A percentile compares a stretch with the other conserved stretches of the same genome.
Evolutionary conservation across 2,113 vertebrate genomes (phyloP).

Genomic region (Ceyx melanurus): DNA sequence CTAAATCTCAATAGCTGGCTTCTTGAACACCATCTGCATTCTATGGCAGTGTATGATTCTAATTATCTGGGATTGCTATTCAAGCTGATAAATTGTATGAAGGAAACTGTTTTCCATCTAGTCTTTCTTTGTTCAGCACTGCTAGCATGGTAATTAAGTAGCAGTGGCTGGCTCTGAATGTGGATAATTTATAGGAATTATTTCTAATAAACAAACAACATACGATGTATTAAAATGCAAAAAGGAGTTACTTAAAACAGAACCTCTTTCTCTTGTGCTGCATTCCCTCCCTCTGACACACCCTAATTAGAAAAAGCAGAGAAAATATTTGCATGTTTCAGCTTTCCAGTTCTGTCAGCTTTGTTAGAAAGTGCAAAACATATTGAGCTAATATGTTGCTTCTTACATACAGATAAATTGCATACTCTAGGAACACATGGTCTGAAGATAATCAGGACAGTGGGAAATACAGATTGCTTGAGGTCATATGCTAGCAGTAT

Average conservation of each 20-base stretch:
- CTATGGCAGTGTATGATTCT: not conserved
- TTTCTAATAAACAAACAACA: conserved; percentile 35
- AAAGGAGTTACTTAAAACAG: not conserved
- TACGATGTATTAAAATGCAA: not conserved
- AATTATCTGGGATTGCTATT: conserved; percentile 30
- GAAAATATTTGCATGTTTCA: not conserved
- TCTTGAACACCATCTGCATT: conserved; percentile 38
- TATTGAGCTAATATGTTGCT: not conserved
- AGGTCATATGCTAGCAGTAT: not conserved
- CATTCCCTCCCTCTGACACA: not conserved
- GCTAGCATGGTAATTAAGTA: conserved; percentile 44
- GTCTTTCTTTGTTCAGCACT: not conserved
- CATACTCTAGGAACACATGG: not conserved
- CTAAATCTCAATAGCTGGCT: not conserved
- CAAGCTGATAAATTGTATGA: conserved; percentile 19
- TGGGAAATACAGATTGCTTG: not conserved
- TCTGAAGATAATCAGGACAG: not conserved
- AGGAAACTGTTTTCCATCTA: conserved; percentile 46
- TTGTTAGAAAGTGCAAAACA: not conserved
- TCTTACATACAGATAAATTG: not conserved
- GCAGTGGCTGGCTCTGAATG: not conserved
- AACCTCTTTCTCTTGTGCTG: not conserved
- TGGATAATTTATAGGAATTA: conserved; percentile 31
- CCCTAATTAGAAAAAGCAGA: not conserved
- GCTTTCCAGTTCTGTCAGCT: not conserved